These are phyloP conservation scores for Archips crataeganus DNA, from an alignment of 2,888 invertebrate genomes.

Conservation along the genomic window DNA sequence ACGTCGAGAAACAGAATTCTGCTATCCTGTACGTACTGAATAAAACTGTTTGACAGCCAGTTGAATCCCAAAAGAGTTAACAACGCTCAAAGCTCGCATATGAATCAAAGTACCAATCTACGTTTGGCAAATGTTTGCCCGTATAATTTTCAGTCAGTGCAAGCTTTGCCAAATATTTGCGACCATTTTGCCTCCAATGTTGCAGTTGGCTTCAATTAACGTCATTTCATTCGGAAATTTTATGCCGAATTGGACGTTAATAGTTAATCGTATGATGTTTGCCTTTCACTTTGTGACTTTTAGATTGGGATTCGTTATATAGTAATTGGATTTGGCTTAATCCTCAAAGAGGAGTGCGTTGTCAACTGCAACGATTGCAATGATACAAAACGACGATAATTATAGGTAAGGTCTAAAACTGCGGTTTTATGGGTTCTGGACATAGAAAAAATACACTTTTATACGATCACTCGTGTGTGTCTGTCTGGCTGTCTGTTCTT, in stretches of 20 bases:
- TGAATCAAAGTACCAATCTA: conserved; percentile 2
- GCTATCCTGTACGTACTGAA: neutral
- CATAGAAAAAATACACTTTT: no score
- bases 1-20: neutral
- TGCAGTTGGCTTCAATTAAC: conserved; percentile 9
- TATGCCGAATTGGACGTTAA: neutral
- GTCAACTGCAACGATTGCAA: neutral
- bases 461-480: no score
- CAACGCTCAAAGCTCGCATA: neutral
- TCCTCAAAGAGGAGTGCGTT: conserved; percentile 2
- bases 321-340: conserved; percentile 1
- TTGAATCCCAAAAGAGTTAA: conserved; percentile 6
- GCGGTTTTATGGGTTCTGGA: no score
- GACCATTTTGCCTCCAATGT: neutral
- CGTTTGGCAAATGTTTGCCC: conserved; percentile 1
- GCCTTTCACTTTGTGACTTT: neutral
- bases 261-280: neutral
- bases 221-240: neutral
- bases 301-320: conserved; percentile 1
- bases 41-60: neutral
- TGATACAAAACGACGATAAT: no score
- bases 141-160: neutral
- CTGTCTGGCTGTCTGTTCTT: no score
- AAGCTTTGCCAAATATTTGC: neutral
- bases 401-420: no score